phyloP scores from a whole-genome alignment of 2,888 invertebrate genomes.

The Pyrrhia umbra region DNA sequence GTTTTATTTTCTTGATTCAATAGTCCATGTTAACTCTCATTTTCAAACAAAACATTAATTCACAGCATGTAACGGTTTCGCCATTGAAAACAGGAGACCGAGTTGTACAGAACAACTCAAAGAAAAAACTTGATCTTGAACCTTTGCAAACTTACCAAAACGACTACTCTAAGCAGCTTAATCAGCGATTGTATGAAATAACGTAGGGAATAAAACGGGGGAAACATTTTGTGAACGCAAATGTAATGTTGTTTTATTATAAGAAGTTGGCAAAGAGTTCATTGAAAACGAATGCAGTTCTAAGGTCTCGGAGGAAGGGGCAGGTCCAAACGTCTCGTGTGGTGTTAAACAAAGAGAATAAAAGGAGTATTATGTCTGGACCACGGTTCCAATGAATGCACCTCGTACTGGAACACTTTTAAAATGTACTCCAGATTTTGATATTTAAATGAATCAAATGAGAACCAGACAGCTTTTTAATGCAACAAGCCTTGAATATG shows the following conservation, averaged over 20 bases:
- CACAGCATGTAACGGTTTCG: slow-evolving; percentile 81
- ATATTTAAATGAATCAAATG: slow-evolving; percentile 44
- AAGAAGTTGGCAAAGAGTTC: slow-evolving; percentile 80
- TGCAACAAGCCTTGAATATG: slow-evolving; percentile 8
- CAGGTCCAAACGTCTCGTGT: slow-evolving; percentile 75
- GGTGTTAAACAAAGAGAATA: slow-evolving; percentile 82
- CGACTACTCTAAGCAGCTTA: slow-evolving; percentile 3
- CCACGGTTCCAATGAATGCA: slow-evolving; percentile 64
- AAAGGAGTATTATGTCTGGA: slow-evolving; percentile 83
- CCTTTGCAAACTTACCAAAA: slow-evolving; percentile 55
- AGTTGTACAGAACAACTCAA: slow-evolving; percentile 67
- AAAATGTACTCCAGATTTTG: slow-evolving; percentile 28
- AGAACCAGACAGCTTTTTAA: slow-evolving; percentile 26
- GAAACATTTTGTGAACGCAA: slow-evolving; percentile 34
- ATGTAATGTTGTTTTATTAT: slow-evolving; percentile 59
- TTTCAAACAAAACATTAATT: slow-evolving; percentile 59
- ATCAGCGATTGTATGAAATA: slow-evolving; percentile 30
- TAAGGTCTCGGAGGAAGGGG: slow-evolving; percentile 79
- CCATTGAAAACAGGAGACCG: slow-evolving; percentile 74
- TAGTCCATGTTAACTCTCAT: slow-evolving; percentile 34
- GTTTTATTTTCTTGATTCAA: not conserved
- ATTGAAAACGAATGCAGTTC: slow-evolving; percentile 87
- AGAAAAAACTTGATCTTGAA: slow-evolving; percentile 75
- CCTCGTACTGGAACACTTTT: slow-evolving; percentile 22
- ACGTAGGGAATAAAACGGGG: slow-evolving; percentile 21